phyloP scores from a whole-genome alignment of 1,140 invertebrate species.

The Drosophila parabipectinata region DNA sequence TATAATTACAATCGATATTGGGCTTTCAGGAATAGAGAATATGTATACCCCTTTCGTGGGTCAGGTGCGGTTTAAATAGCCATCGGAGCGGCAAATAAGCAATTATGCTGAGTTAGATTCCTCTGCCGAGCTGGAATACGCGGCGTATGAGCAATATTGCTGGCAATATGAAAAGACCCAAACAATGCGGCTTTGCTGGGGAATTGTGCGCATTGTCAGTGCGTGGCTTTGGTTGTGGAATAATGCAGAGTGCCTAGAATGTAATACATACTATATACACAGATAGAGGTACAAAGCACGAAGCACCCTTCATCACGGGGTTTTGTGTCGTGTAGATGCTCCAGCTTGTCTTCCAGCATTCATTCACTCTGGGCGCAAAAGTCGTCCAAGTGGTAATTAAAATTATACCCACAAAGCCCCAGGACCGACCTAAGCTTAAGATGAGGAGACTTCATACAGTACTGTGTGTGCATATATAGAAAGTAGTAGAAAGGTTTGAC shows the following conservation, averaged over 20 bases:
- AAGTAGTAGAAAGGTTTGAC: conserved; percentile 31
- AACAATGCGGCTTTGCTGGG: conserved; percentile 49
- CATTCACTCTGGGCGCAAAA: conserved; percentile 22
- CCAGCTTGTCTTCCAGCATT: conserved; percentile 1
- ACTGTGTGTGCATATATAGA: not conserved
- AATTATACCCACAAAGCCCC: conserved; percentile 63
- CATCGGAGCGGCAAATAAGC: conserved; percentile 68
- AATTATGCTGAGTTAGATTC: conserved; percentile 51
- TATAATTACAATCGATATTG: conserved; percentile 57
- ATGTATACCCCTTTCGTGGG: conserved; percentile 17
- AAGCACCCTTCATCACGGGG: conserved; percentile 5
- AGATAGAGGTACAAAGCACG: not conserved
- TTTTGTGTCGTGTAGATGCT: conserved; percentile 35
- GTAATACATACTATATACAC: conserved; percentile 3
- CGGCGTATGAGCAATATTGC: conserved; percentile 53
- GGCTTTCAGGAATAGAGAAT: conserved; percentile 16
- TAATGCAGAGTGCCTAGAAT: conserved; percentile 6
- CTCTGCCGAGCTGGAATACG: conserved; percentile 41
- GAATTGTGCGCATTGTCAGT: conserved; percentile 59
- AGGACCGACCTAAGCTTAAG: conserved; percentile 2
- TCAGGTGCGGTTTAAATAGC: conserved; percentile 42
- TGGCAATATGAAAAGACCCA: conserved; percentile 12
- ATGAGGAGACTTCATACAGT: not conserved
- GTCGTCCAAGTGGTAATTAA: conserved; percentile 74
- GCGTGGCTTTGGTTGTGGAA: conserved; percentile 32